Evolutionary conservation across 2,797 vertebrate genomes (phyloP).

Genomic region (Cichlasoma orientale): DNA sequence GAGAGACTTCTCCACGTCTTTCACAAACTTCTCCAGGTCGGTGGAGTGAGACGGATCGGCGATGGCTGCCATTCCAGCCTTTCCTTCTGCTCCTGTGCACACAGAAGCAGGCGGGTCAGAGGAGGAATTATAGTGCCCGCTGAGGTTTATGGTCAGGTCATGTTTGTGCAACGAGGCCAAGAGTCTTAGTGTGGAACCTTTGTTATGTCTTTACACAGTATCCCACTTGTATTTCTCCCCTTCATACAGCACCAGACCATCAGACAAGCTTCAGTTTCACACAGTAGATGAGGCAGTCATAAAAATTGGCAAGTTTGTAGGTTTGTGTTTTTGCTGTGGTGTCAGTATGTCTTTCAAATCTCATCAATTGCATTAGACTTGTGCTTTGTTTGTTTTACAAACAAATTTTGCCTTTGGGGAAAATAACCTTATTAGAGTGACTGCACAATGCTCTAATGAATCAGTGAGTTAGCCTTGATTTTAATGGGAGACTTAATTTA

Average conservation of each 20-base stretch:
- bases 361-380: neutral
- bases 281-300: neutral
- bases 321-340: neutral
- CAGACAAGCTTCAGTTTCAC: neutral
- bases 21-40: slow-evolving; percentile 86
- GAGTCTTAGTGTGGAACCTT: neutral
- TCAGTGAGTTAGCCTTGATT: neutral
- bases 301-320: neutral
- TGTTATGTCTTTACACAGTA: neutral
- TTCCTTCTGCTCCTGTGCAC: slow-evolving; percentile 89
- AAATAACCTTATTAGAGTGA: slow-evolving; percentile 5
- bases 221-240: neutral
- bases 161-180: neutral
- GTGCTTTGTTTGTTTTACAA: neutral
- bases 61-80: slow-evolving; percentile 95
- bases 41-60: slow-evolving; percentile 82
- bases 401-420: neutral
- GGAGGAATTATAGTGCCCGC: neutral
- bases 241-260: neutral
- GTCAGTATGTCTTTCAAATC: neutral
- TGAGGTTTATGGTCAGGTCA: slow-evolving; percentile 6
- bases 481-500: neutral
- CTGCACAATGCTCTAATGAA: neutral
- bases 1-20: slow-evolving; percentile 88
- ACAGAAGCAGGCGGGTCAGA: neutral